phyloP scores from a whole-genome alignment of 2,888 invertebrate genomes.

The Colletes collaris region DNA sequence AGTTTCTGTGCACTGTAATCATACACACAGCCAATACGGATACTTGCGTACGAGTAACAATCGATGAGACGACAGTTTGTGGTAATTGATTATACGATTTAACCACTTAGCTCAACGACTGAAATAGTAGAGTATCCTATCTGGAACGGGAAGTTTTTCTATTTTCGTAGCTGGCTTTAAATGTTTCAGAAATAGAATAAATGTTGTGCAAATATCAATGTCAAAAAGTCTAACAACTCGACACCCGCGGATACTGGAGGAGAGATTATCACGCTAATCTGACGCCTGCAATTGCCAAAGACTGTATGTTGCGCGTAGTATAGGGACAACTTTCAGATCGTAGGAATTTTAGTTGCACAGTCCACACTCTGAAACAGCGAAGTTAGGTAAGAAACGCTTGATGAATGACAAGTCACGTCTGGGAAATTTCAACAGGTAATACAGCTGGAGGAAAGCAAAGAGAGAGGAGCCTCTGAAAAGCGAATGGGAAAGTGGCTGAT shows the following conservation, averaged over 20 bases:
- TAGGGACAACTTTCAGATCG: conserved; percentile 12
- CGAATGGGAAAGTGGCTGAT: conserved; percentile 28
- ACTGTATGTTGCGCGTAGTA: background rate
- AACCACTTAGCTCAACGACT: too few relatives aligned
- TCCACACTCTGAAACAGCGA: conserved; percentile 1
- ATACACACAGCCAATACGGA: too few relatives aligned
- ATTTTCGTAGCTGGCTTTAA: too few relatives aligned
- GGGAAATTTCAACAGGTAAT: conserved; percentile 6
- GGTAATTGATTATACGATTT: too few relatives aligned
- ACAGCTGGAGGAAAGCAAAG: background rate
- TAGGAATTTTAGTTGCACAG: conserved; percentile 4
- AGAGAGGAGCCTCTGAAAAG: background rate
- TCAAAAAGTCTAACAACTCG: background rate
- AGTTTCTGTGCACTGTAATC: too few relatives aligned
- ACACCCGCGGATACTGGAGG: too few relatives aligned
- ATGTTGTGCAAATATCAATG: too few relatives aligned
- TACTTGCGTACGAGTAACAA: too few relatives aligned
- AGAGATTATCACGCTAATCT: background rate
- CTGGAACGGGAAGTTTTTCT: too few relatives aligned
- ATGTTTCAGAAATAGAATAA: too few relatives aligned
- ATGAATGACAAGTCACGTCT: conserved; percentile 16
- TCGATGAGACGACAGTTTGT: too few relatives aligned
- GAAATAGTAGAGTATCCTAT: too few relatives aligned
- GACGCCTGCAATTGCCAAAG: background rate
- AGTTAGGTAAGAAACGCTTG: conserved; percentile 10